Conservation (phyloP, 2,113 vertebrate genomes). For the Chunga burmeisteri region DNA sequence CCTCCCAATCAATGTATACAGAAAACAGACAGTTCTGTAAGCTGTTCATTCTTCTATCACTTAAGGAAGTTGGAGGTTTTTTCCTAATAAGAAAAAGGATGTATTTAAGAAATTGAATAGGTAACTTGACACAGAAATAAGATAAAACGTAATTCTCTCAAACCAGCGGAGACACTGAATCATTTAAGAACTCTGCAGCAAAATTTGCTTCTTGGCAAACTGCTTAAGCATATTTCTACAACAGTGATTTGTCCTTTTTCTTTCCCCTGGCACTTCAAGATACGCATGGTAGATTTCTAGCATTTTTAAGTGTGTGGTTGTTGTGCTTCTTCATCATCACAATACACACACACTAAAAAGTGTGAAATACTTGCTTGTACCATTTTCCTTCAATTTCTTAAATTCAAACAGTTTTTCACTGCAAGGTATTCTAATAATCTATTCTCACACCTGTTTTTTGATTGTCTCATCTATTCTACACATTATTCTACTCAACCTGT, state of each 20-base stretch:
- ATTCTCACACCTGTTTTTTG: neutral
- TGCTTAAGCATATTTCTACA: neutral
- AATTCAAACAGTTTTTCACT: neutral
- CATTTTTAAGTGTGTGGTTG: neutral
- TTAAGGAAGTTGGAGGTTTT: neutral
- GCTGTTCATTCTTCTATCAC: neutral
- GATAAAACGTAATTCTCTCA: neutral
- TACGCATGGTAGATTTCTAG: neutral
- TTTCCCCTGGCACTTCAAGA: neutral
- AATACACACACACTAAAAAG: neutral
- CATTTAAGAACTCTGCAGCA: neutral
- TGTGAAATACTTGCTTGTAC: neutral
- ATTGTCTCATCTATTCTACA: neutral
- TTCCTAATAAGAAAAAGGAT: neutral
- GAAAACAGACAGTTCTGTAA: neutral
- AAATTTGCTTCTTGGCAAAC: neutral
- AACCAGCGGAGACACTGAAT: neutral
- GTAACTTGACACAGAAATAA: neutral
- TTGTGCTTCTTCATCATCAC: neutral
- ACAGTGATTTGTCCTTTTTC: neutral
- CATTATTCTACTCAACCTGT: neutral
- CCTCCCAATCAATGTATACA: neutral
- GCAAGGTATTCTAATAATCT: neutral
- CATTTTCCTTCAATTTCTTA: neutral
- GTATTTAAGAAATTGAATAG: neutral